These are phyloP conservation scores for Miltochrista miniata DNA, from an alignment of 2,888 invertebrate genomes.

Conservation along the genomic window DNA sequence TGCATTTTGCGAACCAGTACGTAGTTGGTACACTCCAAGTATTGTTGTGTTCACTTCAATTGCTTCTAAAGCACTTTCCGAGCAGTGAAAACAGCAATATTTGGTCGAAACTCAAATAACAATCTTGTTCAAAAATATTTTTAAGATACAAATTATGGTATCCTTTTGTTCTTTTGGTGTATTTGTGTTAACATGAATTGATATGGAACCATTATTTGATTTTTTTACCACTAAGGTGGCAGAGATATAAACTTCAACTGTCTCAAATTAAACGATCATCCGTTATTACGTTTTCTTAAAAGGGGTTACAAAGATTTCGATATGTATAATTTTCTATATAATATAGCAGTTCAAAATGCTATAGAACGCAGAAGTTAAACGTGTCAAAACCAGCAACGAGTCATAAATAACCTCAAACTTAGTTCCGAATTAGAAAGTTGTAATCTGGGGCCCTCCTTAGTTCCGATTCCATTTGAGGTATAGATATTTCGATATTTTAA, in stretches of 20 bases:
- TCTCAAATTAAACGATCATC: too few species aligned
- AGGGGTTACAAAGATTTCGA: too few species aligned
- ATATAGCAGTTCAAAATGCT: too few species aligned
- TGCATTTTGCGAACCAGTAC: slow-evolving; percentile 26
- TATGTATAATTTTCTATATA: too few species aligned
- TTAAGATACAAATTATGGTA: slow-evolving; percentile 13
- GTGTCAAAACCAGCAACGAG: slow-evolving; percentile 4
- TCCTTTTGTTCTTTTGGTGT: slow-evolving; percentile 16
- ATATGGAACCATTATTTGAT: too few species aligned
- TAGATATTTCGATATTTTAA: too few species aligned
- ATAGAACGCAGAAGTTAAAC: neutral
- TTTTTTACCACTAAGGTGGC: too few species aligned
- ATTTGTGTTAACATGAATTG: slow-evolving; percentile 17
- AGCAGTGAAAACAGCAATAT: slow-evolving; percentile 35
- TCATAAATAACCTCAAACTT: slow-evolving; percentile 1
- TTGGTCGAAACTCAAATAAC: slow-evolving; percentile 34
- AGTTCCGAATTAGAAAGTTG: slow-evolving; percentile 4
- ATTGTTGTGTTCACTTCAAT: slow-evolving; percentile 36
- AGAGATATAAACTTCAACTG: too few species aligned
- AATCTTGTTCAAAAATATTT: slow-evolving; percentile 36
- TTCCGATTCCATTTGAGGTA: slow-evolving; percentile 1
- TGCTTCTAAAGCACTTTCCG: slow-evolving; percentile 31
- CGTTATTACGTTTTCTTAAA: too few species aligned
- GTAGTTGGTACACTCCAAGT: slow-evolving; percentile 30
- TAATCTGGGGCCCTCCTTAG: slow-evolving; percentile 3